These are phyloP conservation scores for Pontoporia blainvillei DNA, from an alignment of 2,113 vertebrate species.

Conservation along the genomic window DNA sequence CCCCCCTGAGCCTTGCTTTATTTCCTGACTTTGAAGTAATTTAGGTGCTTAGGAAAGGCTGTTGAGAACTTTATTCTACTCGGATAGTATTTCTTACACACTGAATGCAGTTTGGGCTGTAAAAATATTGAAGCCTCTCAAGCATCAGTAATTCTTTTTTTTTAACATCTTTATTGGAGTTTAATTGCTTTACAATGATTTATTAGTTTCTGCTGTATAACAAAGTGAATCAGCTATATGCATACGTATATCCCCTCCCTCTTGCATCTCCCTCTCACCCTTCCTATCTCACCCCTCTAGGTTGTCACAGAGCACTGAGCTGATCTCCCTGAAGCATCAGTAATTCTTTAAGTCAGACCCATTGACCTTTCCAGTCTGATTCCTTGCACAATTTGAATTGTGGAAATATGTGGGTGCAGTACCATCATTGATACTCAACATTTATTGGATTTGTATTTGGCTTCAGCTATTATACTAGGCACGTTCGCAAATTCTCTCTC, in stretches of 20 bases:
- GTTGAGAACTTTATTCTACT: background rate
- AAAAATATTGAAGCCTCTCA: slow-evolving; percentile 1
- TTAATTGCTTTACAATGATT: too few species aligned
- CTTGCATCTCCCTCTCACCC: too few species aligned
- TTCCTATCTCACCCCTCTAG: too few species aligned
- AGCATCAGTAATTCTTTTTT: background rate
- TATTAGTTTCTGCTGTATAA: too few species aligned
- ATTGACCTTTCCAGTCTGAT: background rate
- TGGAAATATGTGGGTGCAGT: slow-evolving; percentile 2
- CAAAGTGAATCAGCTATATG: too few species aligned
- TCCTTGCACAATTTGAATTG: slow-evolving; percentile 18
- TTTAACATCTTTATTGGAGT: too few species aligned
- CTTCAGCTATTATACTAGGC: background rate
- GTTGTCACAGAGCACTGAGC: too few species aligned
- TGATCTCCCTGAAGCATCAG: background rate
- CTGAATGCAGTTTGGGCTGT: background rate
- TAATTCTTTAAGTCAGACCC: background rate
- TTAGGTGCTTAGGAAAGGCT: background rate
- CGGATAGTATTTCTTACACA: background rate
- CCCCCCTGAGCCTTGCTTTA: background rate
- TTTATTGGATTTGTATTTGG: background rate
- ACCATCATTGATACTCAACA: background rate
- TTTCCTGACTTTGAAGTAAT: slow-evolving; percentile 6
- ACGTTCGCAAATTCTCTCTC: background rate
- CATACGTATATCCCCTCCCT: too few species aligned